Percentiles rank a stretch among this genome's conserved stretches.
Evolutionary conservation across 2,113 vertebrate species (phyloP).

Genomic region (Sciurus niger): DNA sequence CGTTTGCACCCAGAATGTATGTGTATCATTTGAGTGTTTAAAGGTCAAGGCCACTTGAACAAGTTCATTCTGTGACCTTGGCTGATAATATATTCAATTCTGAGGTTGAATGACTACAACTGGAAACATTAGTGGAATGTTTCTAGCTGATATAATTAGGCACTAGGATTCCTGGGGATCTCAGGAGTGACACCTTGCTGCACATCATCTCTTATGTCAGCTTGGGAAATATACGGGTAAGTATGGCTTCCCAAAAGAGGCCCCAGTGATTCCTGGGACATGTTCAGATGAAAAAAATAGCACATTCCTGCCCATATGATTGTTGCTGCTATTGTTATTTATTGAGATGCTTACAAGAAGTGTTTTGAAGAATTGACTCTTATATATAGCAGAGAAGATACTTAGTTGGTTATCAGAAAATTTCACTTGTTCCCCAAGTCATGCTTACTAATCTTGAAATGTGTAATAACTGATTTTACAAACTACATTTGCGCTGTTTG

Average conservation of each 20-base stretch:
- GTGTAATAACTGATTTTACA: conserved; percentile 1
- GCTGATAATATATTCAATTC: not conserved
- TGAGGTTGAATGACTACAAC: not conserved
- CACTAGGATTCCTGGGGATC: not conserved
- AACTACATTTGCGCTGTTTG: not conserved
- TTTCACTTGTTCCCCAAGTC: not conserved
- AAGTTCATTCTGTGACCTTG: conserved; percentile 22
- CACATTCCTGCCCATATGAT: too few species aligned
- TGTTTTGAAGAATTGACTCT: not conserved
- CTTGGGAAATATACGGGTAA: not conserved
- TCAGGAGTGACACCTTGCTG: not conserved
- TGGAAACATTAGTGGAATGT: not conserved
- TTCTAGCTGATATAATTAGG: not conserved
- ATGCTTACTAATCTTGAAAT: conserved; percentile 7
- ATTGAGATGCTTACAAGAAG: not conserved
- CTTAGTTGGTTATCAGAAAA: not conserved
- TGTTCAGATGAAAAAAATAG: not conserved
- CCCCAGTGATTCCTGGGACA: not conserved
- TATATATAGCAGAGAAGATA: not conserved
- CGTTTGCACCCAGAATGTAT: not conserved
- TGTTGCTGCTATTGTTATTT: not conserved
- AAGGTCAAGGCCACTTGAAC: not conserved
- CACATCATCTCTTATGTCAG: not conserved
- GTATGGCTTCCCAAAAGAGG: not conserved
- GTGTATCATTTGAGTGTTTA: not conserved